Conservation (phyloP, 2,113 vertebrate species). For the Edolisoma coerulescens region DNA sequence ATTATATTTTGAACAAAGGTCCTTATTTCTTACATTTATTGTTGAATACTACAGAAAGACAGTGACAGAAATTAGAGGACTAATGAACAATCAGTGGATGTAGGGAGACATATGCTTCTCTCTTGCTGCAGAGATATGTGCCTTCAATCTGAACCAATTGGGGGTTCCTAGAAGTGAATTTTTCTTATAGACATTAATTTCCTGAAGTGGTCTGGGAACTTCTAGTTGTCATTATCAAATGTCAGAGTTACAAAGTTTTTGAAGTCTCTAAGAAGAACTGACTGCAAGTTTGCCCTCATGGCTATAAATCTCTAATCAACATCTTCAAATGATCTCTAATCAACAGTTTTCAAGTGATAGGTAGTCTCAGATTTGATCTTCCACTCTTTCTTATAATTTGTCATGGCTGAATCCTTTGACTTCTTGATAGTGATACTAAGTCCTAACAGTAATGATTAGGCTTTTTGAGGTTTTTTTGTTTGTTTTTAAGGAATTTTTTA, state of each 20-base stretch:
- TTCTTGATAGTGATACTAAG: not conserved
- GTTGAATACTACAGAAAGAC: not conserved
- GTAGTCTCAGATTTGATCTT: not conserved
- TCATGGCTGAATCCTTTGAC: not conserved
- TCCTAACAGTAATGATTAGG: not conserved
- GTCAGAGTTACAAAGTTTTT: not conserved
- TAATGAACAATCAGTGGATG: fast-evolving
- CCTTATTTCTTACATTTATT: not conserved
- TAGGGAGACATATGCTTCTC: not conserved
- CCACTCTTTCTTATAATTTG: not conserved
- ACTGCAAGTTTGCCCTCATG: not conserved
- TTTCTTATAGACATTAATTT: not conserved
- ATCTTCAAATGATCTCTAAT: not conserved
- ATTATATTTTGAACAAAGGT: not conserved
- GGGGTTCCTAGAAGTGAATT: not conserved
- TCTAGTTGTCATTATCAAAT: not conserved
- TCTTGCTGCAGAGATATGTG: not conserved
- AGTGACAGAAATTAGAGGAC: not conserved
- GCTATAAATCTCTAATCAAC: not conserved
- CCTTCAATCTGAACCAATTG: not conserved
- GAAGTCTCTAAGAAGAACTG: not conserved
- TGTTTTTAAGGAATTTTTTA: not conserved
- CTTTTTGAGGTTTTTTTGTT: not conserved
- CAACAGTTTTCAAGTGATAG: not conserved
- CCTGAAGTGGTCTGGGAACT: not conserved